phyloP scores from a whole-genome alignment of 1,140 invertebrate species.

The Panagrolaimus sp. region DNA sequence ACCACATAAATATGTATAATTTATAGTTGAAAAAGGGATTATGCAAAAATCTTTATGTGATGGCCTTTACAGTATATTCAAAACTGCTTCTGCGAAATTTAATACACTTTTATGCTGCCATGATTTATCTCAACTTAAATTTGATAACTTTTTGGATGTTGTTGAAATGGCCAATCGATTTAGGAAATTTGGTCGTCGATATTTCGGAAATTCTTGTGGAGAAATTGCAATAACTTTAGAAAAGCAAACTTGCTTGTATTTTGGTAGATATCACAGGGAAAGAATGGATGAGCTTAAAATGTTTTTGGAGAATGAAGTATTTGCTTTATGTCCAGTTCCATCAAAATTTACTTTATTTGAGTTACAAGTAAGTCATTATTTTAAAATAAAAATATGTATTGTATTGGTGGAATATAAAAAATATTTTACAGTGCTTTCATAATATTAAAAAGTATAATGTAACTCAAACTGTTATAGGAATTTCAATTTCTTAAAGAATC shows the following conservation, averaged over 20 bases:
- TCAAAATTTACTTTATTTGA: constrained; percentile 76
- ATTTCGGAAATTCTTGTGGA: constrained; percentile 41
- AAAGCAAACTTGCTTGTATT: constrained; percentile 43
- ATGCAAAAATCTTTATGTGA: constrained; percentile 35
- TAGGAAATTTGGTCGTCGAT: constrained; percentile 40
- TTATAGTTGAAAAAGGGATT: constrained; percentile 32
- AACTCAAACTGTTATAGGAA: no score
- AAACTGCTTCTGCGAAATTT: constrained; percentile 30
- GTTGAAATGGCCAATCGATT: constrained; percentile 52
- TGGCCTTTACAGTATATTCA: constrained; percentile 31
- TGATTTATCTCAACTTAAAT: constrained; percentile 45
- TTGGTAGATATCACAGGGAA: constrained; percentile 45
- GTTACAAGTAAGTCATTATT: constrained; percentile 62
- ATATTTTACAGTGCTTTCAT: no score
- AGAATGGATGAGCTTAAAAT: constrained; percentile 80
- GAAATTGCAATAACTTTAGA: constrained; percentile 34
- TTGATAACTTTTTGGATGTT: constrained; percentile 48
- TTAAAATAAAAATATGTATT: no score
- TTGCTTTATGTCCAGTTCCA: constrained; percentile 85
- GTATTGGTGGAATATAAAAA: no score
- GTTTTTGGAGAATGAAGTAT: constrained; percentile 93
- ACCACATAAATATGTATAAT: no score
- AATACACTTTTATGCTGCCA: constrained; percentile 31
- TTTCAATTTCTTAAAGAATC: constrained; percentile 62
- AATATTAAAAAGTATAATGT: no score